Conservation (phyloP, 2,888 invertebrate species). For the Geophilus truncorum region DNA sequence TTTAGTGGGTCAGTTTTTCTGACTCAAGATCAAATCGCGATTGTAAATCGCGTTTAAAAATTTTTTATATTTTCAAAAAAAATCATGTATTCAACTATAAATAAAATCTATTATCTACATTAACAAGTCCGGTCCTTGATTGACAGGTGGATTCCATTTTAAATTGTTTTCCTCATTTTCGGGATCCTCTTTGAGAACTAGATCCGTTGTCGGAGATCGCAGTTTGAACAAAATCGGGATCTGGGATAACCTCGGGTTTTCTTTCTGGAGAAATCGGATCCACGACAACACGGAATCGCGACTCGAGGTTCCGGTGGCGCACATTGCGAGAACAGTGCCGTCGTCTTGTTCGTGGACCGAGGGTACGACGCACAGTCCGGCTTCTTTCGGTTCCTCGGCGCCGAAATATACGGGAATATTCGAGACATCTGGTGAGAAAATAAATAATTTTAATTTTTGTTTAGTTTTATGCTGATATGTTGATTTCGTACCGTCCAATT, state of each 20-base stretch:
- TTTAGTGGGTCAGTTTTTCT: too few species aligned
- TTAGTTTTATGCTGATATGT: too few species aligned
- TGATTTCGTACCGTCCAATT: constrained; percentile 50
- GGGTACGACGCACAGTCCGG: constrained; percentile 50
- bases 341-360: constrained; percentile 89
- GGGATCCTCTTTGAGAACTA: constrained; percentile 39
- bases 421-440: constrained; percentile 60
- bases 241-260: constrained; percentile 65
- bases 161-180: not conserved
- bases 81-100: too few species aligned
- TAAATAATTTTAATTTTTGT: not conserved
- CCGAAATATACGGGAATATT: constrained; percentile 42
- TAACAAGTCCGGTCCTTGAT: not conserved
- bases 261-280: constrained; percentile 72
- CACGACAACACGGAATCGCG: constrained; percentile 89
- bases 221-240: constrained; percentile 83
- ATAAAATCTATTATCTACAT: too few species aligned
- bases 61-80: too few species aligned
- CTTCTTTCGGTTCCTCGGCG: not conserved
- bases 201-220: constrained; percentile 56
- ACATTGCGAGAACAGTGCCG: constrained; percentile 77
- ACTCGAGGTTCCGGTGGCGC: constrained; percentile 85
- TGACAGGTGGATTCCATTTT: not conserved
- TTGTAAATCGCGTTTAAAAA: too few species aligned
- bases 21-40: too few species aligned